Base-by-base conservation (phyloP, 2,113 vertebrate species). In the Dromiciops gliroides region DNA sequence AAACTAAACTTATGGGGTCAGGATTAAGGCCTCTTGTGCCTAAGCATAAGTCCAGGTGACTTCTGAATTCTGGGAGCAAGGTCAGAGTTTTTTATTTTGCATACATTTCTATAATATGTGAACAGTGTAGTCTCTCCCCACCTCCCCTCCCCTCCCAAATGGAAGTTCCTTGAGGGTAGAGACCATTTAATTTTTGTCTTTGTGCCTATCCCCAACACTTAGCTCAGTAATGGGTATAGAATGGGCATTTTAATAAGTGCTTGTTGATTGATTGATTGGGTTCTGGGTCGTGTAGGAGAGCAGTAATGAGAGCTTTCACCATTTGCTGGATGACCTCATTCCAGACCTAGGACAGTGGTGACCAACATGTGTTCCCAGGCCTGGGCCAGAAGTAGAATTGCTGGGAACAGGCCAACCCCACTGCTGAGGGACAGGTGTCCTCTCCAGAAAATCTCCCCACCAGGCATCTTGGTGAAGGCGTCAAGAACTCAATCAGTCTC, bases 381-480 rank as follows among this genome's bases (percentile, higher is more conserved):
- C 14, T 2, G 52, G 44, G 67, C 88, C 47, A 48, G 50, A 50
- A 50, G 26, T 48, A 51, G 93, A 49, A 48, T 16, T 24, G 89
- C 53, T n/a, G 51, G 37, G 2, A n/a, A 90, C 19, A 1, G 25
- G 6, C 89, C 56, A 22, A 44, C 14, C 51, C 23, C 50, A 60
- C 47, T 4, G 48, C 60, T 28, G 52, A 53, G 50, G 50, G 48
- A n/a, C 89, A 91, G 90, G 49, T 51, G 22, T 50, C 75, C 37
- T 89, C 51, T 51, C 92, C 10, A 26, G 8, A 48, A 52, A 28
- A 12, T 47, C 50, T n/a, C n/a, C 25, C 89, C n/a, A 44, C 50
- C 0, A 0, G 19, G 19, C 50, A 31, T 8, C 26, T 24, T n/a
- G 25, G 51, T 3, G 0, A 67, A 48, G 31, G 89, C 0, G 2